Base-by-base conservation (phyloP, 2,113 vertebrate genomes). In the Poecilia latipinna region DNA sequence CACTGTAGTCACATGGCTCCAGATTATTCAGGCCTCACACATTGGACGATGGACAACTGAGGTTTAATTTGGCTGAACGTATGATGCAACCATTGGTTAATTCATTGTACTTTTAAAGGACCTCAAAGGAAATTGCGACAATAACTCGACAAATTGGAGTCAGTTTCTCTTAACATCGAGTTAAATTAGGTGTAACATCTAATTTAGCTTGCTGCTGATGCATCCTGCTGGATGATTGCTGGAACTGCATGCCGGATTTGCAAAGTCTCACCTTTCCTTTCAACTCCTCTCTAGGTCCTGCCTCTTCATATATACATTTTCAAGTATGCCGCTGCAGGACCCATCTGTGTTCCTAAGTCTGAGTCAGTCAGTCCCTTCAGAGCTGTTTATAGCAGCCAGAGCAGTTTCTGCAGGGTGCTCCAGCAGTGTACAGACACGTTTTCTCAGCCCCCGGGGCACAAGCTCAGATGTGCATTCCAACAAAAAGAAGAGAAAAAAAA, bases 341-440 rank as follows among this genome's bases (percentile, higher is more conserved):
- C 15, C 24, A 12, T 37, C 35, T 37, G 13, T 86, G 64, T 85
- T 63, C 39, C 31, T 5, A 61, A 65, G 66, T 78, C 79, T 74
- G 75, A 75, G 54, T 84, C 79, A 73, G 62, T 85, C 79, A 73
- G 62, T 75, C 79, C 64, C 80, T 70, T 62, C 42, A 26, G 35
- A 61, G 31, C 81, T 72, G 82, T 90, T 90, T 89, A 78, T 77
- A 77, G 78, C 82, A 72, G 64, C 57, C 68, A 29, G 48, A 90
- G 75, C 79, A 76, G 83, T 91, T 93, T 87, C 88, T 92, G 86
- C 90, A 88, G 80, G 91, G 84, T 91, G 87, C 90, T 91, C 86
- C 76, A 72, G 89, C 88, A 87, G 85, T 95, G 94, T 93, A 95
- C 92, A 93, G 94, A 95, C 94, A 95, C 82, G 94, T 94, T 94